Conservation (phyloP, 2,888 invertebrate genomes). For the Plemyria rubiginata region DNA sequence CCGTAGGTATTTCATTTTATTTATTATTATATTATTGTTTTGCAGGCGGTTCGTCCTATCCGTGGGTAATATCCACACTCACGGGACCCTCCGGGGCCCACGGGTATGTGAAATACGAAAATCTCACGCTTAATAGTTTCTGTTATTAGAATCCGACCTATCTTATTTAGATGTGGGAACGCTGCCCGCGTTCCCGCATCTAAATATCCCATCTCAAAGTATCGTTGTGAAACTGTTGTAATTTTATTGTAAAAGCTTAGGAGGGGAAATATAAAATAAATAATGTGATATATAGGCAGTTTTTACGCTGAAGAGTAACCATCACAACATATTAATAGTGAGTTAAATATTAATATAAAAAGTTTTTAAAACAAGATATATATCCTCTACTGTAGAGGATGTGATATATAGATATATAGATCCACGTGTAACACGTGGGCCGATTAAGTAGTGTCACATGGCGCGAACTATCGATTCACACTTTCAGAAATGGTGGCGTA, state of each 20-base stretch:
- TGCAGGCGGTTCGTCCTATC: constrained; percentile 49
- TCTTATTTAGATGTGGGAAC: constrained; percentile 28
- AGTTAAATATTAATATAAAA: neutral
- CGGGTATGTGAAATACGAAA: constrained; percentile 48
- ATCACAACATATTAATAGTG: neutral
- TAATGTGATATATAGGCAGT: too few relatives aligned
- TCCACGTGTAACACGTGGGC: too few relatives aligned
- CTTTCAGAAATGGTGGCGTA: constrained; percentile 48
- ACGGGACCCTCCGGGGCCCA: constrained; percentile 36
- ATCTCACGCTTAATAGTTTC: constrained; percentile 50
- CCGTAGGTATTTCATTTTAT: constrained; percentile 50
- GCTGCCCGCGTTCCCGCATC: too few relatives aligned
- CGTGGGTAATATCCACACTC: constrained; percentile 42
- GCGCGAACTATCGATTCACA: constrained; percentile 65
- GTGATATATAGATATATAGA: too few relatives aligned
- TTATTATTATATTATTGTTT: constrained; percentile 53
- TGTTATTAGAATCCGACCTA: constrained; percentile 51
- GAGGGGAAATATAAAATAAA: too few relatives aligned
- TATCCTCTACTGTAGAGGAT: too few relatives aligned
- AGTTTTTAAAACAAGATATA: constrained; percentile 18
- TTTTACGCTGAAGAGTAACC: neutral
- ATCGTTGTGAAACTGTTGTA: too few relatives aligned
- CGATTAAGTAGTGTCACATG: constrained; percentile 47
- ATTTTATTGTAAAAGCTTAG: neutral
- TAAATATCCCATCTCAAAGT: too few relatives aligned